Base-by-base conservation (phyloP, 2,113 vertebrate species). In the Todiramphus chloris region DNA sequence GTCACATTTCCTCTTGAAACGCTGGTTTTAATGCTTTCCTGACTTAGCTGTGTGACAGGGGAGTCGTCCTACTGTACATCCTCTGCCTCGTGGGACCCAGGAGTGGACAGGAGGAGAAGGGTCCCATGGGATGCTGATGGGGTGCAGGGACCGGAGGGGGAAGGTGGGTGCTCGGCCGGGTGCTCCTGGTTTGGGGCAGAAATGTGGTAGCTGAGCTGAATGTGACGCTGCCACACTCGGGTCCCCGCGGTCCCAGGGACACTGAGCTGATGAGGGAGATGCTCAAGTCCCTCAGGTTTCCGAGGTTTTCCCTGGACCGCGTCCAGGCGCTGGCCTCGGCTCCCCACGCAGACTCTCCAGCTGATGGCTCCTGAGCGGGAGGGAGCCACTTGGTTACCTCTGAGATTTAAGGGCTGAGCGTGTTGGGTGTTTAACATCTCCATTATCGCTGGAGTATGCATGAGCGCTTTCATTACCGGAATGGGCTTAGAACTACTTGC, bases 1-100 rank as follows among this genome's bases (percentile, higher is more conserved):
- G 99, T 99, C 99, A 99, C 98, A 97, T 98, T 98, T 98, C 97
- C 97, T 98, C 97, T 98, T 96, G 93, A 97, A 98, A 98, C 95
- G 98, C 98, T 95, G 97, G 98, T 98, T 98, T 99, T 96, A 97
- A 97, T 98, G 98, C 97, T 98, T 96, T 96, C 97, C 97, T 31
- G 62, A 98, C 98, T 98, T 95, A 98, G 97, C 98, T 21, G 92
- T 96, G 98, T 97, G 97, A 97, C 15, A 9, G 96, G 60, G 19
- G 97, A 94, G 94, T 98, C 89, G 95, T 97, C 64, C 53, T 0
- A 0, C 77, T 1, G 2, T 13, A 53, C 53, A 10, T 15, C 28
- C 80, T 16, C 23, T 1, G 27, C 56, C 75, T 83, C 1, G 0
- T 0, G 4, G 86, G 55, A 68, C 8, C 11, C 20, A 4, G 83